These are phyloP conservation scores for Buceros bicornis DNA, from an alignment of 2,797 vertebrate species.

Conservation along the genomic window DNA sequence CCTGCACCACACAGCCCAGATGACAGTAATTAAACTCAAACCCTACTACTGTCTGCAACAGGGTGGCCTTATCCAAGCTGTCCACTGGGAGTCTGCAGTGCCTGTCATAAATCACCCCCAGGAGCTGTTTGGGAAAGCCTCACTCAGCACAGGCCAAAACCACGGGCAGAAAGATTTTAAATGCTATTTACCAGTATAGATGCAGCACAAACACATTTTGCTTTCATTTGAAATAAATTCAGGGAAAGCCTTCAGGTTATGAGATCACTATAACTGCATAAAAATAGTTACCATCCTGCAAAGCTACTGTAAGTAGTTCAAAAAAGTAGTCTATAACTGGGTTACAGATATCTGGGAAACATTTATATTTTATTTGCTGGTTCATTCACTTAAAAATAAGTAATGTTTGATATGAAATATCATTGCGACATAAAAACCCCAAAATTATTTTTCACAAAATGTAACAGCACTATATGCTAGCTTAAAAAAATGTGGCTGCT, in stretches of 20 bases:
- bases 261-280: not conserved
- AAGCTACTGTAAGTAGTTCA: not conserved
- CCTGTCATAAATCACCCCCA: not conserved
- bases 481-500: not conserved
- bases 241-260: not conserved
- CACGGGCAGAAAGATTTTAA: not conserved
- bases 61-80: not conserved
- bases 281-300: not conserved
- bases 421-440: not conserved
- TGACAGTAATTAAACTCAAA: not conserved
- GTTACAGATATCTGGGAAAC: not conserved
- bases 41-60: not conserved
- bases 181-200: not conserved
- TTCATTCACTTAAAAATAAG: not conserved
- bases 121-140: not conserved
- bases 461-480: not conserved
- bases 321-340: not conserved
- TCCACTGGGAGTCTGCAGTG: not conserved
- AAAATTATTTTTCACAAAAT: not conserved
- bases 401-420: not conserved
- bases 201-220: not conserved
- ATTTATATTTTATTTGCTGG: not conserved
- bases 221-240: not conserved
- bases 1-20: not conserved
- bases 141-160: not conserved